These are phyloP conservation scores for Gila orcuttii DNA, from an alignment of 2,113 vertebrate species.

Conservation along the genomic window DNA sequence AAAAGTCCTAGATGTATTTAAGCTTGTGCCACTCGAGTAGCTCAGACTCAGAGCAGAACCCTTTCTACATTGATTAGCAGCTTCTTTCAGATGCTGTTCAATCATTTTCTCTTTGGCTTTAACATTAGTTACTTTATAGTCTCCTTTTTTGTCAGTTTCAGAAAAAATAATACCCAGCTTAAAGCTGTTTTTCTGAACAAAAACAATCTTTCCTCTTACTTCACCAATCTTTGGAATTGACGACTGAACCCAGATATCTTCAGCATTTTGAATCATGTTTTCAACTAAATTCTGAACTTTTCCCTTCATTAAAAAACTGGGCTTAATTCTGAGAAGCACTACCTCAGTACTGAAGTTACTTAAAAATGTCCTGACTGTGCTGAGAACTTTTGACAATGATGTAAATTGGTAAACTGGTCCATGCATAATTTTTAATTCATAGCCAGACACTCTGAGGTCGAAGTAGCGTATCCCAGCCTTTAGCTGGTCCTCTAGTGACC, in stretches of 20 bases:
- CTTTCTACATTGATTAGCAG: conserved; percentile 45
- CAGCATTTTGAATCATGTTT: conserved; percentile 60
- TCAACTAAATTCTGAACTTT: conserved; percentile 55
- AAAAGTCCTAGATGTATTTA: conserved; percentile 66
- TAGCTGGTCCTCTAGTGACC: conserved; percentile 73
- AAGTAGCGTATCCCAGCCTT: conserved; percentile 73
- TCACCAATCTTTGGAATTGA: conserved; percentile 70
- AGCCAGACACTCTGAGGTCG: conserved; percentile 59
- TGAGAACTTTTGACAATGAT: conserved; percentile 53
- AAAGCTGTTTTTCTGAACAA: conserved; percentile 71
- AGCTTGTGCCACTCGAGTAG: conserved; percentile 74
- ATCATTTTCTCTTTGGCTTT: conserved; percentile 53
- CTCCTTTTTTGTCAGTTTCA: conserved; percentile 54
- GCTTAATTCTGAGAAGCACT: conserved; percentile 73
- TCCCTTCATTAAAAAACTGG: conserved; percentile 65
- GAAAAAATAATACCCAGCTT: conserved; percentile 56
- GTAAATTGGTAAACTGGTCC: conserved; percentile 70
- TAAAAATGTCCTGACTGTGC: conserved; percentile 58
- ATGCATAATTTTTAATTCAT: conserved; percentile 69
- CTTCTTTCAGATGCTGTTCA: conserved; percentile 54
- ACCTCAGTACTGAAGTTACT: conserved; percentile 54
- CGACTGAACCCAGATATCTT: conserved; percentile 64
- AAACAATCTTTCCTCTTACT: conserved; percentile 75
- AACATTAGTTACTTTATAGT: conserved; percentile 59
- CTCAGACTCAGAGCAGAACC: conserved; percentile 65